These are phyloP conservation scores for Geopemphigus sp. DNA, from an alignment of 1,140 invertebrate genomes.

Conservation along the genomic window DNA sequence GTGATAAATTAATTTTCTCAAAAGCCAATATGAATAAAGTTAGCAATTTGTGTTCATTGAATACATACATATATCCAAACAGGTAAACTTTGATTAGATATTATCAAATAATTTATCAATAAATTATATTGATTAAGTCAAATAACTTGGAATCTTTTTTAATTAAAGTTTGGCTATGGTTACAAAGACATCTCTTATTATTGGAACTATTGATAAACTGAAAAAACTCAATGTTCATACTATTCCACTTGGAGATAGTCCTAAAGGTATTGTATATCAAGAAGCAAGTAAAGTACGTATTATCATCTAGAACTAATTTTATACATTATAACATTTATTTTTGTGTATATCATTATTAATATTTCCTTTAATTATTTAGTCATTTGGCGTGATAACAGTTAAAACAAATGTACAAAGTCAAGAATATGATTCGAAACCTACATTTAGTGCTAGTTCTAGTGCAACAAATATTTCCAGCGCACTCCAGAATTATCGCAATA, in stretches of 20 bases:
- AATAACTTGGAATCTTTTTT: neutral
- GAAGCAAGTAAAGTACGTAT: conserved; percentile 75
- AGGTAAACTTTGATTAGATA: conserved; percentile 60
- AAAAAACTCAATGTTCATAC: conserved; percentile 96
- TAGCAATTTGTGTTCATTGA: conserved; percentile 95
- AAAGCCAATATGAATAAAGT: conserved; percentile 99
- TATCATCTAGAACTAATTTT: conserved; percentile 46
- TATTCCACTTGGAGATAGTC: conserved; percentile 89
- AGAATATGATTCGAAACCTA: conserved; percentile 65
- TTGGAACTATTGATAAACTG: conserved; percentile 98
- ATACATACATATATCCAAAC: conserved; percentile 90
- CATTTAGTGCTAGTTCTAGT: conserved; percentile 76
- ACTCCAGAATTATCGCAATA: conserved; percentile 53
- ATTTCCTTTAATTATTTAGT: conserved; percentile 58
- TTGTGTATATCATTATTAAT: neutral
- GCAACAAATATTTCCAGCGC: conserved; percentile 60
- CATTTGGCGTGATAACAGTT: conserved; percentile 90
- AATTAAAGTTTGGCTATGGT: conserved; percentile 82
- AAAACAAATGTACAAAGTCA: conserved; percentile 83
- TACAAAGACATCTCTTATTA: conserved; percentile 88
- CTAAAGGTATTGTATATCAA: conserved; percentile 90
- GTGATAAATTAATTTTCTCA: conserved; percentile 97
- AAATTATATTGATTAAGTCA: neutral
- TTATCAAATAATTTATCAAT: conserved; percentile 1
- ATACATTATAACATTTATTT: neutral